Conservation (phyloP, 2,113 vertebrate species). For the Charina bottae region DNA sequence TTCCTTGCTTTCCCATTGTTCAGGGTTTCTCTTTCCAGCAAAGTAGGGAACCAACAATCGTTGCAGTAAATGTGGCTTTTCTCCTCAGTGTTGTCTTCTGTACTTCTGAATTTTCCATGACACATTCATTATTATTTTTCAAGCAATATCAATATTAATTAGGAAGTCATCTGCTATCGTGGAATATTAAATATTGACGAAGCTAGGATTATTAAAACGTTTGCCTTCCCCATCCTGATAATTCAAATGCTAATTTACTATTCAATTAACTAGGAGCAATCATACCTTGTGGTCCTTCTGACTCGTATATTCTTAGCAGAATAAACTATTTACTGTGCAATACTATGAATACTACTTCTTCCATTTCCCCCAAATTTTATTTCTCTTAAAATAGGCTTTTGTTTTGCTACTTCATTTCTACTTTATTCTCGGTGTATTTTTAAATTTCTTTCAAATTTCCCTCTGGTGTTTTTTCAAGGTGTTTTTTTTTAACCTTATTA, state of each 20-base stretch:
- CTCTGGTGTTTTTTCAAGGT: not conserved
- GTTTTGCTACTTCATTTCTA: not conserved
- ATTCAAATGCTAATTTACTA: not conserved
- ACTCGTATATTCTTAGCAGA: not conserved
- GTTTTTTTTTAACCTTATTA: not conserved
- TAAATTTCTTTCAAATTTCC: not conserved
- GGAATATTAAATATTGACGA: not conserved
- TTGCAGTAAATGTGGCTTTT: not conserved
- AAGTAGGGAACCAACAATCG: not conserved
- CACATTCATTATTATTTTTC: not conserved
- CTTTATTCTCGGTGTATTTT: not conserved
- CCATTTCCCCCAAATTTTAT: not conserved
- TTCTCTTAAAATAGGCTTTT: not conserved
- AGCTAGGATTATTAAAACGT: not conserved
- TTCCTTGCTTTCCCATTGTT: not conserved
- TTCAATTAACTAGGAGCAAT: not conserved
- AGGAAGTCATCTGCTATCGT: not conserved
- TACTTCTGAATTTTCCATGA: not conserved
- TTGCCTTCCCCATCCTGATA: not conserved
- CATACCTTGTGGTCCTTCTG: not conserved
- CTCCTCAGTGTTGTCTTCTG: not conserved
- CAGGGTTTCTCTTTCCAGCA: not conserved
- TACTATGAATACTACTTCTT: not conserved
- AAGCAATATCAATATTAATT: not conserved
- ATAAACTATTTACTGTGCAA: not conserved